Evolutionary conservation across 2,113 vertebrate genomes (phyloP).

Genomic region (Cryptotis parvus): DNA sequence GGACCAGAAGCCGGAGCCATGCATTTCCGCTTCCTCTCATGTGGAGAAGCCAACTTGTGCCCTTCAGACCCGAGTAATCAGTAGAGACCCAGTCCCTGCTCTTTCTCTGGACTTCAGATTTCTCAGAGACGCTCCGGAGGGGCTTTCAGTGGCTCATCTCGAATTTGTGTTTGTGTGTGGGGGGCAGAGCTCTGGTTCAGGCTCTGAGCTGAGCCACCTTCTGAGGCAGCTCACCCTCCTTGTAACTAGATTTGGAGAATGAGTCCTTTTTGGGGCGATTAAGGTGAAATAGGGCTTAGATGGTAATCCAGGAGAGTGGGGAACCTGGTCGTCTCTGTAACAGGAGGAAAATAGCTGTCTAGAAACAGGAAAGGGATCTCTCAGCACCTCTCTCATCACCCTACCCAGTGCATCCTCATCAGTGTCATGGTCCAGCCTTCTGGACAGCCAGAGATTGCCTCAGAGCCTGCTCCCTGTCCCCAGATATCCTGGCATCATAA

Average conservation of each 20-base stretch:
- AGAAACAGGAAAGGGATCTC: neutral
- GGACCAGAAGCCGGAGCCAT: neutral
- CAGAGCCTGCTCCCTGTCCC: neutral
- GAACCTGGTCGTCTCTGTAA: neutral
- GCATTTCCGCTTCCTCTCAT: neutral
- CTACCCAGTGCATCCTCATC: neutral
- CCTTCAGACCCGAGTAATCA: no score
- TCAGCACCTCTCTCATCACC: neutral
- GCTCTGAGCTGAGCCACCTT: neutral
- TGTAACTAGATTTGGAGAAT: neutral
- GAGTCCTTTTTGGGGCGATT: neutral
- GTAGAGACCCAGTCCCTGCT: no score
- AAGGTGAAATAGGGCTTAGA: neutral
- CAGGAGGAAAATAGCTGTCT: neutral
- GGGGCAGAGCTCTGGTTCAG: no score
- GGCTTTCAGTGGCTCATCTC: no score
- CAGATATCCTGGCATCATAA: no score
- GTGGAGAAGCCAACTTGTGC: no score
- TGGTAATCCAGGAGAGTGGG: neutral
- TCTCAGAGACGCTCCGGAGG: no score
- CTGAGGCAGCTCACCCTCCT: neutral
- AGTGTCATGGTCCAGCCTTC: no score
- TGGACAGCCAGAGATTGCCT: neutral
- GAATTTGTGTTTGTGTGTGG: no score
- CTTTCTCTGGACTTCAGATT: no score